Evolutionary conservation across 2,888 invertebrate genomes (phyloP).

Genomic region (Apodemia zela): DNA sequence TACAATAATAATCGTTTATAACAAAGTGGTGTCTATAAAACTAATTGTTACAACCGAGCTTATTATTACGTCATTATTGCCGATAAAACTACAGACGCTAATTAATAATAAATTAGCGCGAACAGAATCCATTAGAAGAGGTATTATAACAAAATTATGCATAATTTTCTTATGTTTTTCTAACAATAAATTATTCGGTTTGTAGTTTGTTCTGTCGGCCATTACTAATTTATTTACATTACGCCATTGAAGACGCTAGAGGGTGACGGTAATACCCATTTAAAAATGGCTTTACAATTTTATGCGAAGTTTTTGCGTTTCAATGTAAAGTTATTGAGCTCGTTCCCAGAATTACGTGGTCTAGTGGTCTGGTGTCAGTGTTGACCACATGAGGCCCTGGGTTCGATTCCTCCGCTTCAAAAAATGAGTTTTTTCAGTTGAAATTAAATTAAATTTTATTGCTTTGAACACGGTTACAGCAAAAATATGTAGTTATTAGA

Average conservation of each 20-base stretch:
- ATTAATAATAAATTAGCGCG: slow-evolving; percentile 54
- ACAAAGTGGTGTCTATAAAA: not conserved
- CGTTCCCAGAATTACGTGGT: not conserved
- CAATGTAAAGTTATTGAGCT: slow-evolving; percentile 16
- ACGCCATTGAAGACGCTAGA: slow-evolving; percentile 17
- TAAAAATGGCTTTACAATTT: slow-evolving; percentile 24
- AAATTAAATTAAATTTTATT: no score
- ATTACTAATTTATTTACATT: slow-evolving; percentile 42
- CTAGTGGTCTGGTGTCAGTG: no score
- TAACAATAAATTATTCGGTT: slow-evolving; percentile 45
- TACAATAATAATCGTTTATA: no score
- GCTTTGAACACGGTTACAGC: no score
- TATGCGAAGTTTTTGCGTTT: slow-evolving; percentile 23
- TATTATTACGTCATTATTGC: slow-evolving; percentile 32
- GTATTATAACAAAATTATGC: slow-evolving; percentile 58
- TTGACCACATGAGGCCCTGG: no score
- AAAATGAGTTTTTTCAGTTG: no score
- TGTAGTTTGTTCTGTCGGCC: slow-evolving; percentile 30
- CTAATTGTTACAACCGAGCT: not conserved
- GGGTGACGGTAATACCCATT: slow-evolving; percentile 30
- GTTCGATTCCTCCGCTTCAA: no score
- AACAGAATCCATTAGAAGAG: slow-evolving; percentile 46
- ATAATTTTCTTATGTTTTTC: slow-evolving; percentile 48
- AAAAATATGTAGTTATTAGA: no score
- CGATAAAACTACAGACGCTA: slow-evolving; percentile 43